Base-by-base conservation (phyloP, 2,888 invertebrate species). In the Mimachlamys varia region DNA sequence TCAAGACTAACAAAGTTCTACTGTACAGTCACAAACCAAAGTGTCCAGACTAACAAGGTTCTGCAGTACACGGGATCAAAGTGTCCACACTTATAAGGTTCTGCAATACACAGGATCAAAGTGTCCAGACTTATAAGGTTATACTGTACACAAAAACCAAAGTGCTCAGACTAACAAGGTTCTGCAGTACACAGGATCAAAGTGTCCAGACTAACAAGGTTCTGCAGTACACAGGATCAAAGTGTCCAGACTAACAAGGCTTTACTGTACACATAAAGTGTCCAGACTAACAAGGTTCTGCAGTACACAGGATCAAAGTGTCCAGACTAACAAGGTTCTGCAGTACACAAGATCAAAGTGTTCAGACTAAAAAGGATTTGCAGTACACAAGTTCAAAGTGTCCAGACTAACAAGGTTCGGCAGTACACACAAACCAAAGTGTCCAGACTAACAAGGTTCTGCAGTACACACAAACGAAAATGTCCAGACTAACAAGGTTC, bases 401-500 rank as follows among this genome's bases (percentile, higher is more conserved):
- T 58, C 58, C 58, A 58, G 22, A 58, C 58, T 58, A 58, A 58
- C 58, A 58, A 58, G 58, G 58, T 58, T 58, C 58, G 3, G n/a
- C 58, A n/a, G 58, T 58, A 58, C 22, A 58, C n/a, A 58, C 58
- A 58, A 22, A 58, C 58, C 58, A 58, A 58, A n/a, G 58, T 58
- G 22, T 58, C 58, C 58, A 58, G 22, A 58, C 58, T 58, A 58
- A 19, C 58, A 58, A 58, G 58, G 58, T 58, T 58, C 58, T 58
- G n/a, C 58, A n/a, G 58, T 58, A 58, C 58, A 58, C 58, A 58
- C 58, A 58, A 58, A 58, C 58, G 22, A 58, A 58, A 58, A n/a
- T 58, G 22, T 58, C 58, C 58, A 58, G 22, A 58, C 58, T 58
- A 58, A 58, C 58, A 58, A 58, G 58, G 58, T 19, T 22, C 58